Conservation (phyloP, 2,888 invertebrate species). For the Scrobipalpa atriplicella region DNA sequence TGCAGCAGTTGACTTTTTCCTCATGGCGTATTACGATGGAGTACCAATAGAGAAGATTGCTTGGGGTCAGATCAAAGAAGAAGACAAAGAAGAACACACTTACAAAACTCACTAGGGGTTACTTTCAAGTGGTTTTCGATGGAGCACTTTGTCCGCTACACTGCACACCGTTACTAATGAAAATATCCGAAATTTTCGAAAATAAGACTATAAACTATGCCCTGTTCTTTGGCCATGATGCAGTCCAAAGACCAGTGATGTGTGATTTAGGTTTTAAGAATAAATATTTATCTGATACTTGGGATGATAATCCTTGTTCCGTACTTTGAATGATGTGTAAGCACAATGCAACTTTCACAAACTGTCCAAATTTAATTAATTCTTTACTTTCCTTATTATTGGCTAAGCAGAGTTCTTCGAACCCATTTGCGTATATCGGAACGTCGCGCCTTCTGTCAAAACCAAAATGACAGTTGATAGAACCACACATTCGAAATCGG, state of each 20-base stretch:
- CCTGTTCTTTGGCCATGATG: not conserved
- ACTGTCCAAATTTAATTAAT: too few species aligned
- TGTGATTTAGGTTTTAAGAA: not conserved
- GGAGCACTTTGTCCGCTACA: not conserved
- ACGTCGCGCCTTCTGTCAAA: too few species aligned
- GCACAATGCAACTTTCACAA: too few species aligned
- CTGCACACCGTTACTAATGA: not conserved
- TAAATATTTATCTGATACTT: not conserved
- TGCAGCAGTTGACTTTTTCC: not conserved
- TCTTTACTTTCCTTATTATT: too few species aligned
- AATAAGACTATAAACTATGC: not conserved
- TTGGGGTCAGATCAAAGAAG: not conserved
- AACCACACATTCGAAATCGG: too few species aligned
- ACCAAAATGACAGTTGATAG: too few species aligned
- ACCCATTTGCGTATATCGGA: too few species aligned
- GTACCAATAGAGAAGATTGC: not conserved
- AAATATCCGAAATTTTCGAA: not conserved
- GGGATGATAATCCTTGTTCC: not conserved
- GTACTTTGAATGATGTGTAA: too few species aligned
- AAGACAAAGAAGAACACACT: not conserved
- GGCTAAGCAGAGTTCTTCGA: too few species aligned
- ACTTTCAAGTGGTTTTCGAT: not conserved
- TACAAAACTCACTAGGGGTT: not conserved
- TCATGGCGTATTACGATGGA: conserved; percentile 1
- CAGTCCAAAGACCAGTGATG: not conserved